Evolutionary conservation across 2,113 vertebrate genomes (phyloP), one percentile per base, ranked within the genome.

Genomic region (Numida meleagris): DNA sequence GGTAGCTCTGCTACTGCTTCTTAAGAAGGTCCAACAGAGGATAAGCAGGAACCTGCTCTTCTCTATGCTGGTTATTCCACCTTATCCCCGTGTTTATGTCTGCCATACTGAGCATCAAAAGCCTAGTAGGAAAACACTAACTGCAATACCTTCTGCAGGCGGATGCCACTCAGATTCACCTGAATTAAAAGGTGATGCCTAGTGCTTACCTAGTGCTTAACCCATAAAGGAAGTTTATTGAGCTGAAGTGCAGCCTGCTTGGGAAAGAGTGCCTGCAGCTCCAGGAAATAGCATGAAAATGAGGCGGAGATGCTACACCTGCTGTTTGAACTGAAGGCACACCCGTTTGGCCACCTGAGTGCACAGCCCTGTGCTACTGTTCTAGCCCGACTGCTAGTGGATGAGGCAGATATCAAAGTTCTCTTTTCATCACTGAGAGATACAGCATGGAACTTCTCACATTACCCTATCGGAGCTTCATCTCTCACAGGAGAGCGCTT

Each of bases 371-470:
- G 48, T 42, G 74, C 40, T 89, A 45, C 62, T 65, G 43, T 87
- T 86, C 0, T 0, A 94, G 88, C 71, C 84, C 5, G 7, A 58
- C 0, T 76, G 53, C 74, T 53, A 65, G 58, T 48, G 71, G 55
- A 79, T 89, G 63, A 94, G 94, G 78, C 59, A 76, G 50, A 73
- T 94, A 91, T 73, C 71, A 85, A 92, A 89, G 87, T 74, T 73
- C 78, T 92, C 94, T 90, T 96, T 96, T 96, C 82, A 96, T 94
- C 93, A 92, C 38, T 48, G 33, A 61, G 34, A 92, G 74, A 93
- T 82, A 76, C 0, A 0, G 45, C 0, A 3, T 42, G 15, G 46
- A 89, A n/a, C 42, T 92, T 85, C 86, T 79, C 40, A 6, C 6
- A 89, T 93, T 68, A 91, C 25, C 72, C 63, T 94, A 94, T 92